A percentile compares a stretch with the other conserved stretches of the same genome.
Conservation (phyloP, 1,140 invertebrate genomes). For the Acromyrmex echinatior region DNA sequence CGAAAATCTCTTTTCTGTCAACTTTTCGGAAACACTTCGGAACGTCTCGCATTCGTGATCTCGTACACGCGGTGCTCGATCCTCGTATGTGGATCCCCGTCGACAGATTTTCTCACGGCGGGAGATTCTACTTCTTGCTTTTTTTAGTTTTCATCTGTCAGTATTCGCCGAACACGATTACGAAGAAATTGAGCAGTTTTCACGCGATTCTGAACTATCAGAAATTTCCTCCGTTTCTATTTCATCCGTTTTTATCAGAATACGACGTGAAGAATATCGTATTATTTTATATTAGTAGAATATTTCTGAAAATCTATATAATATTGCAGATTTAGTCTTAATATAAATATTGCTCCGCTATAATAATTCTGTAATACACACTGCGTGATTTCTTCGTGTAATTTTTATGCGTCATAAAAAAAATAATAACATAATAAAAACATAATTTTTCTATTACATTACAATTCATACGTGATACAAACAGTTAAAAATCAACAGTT, state of each 20-base stretch:
- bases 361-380: not conserved
- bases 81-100: not conserved
- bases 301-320: not conserved
- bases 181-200: not conserved
- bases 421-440: not conserved
- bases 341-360: not conserved
- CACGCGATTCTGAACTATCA: not conserved
- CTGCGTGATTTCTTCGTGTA: not conserved
- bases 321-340: not conserved
- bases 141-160: not conserved
- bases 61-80: constrained; percentile 22
- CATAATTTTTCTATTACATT: not conserved
- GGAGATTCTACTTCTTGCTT: not conserved
- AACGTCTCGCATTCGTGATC: not conserved
- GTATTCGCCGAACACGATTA: not conserved
- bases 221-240: not conserved
- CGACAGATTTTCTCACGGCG: constrained; percentile 6
- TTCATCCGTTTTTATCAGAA: not conserved
- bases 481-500: not conserved
- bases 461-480: not conserved
- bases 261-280: not conserved
- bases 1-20: not conserved
- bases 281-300: not conserved
- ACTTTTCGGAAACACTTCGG: not conserved
- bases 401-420: not conserved